Percentiles rank a stretch among this genome's conserved stretches.
These are phyloP conservation scores for Motacilla alba DNA, from an alignment of 2,113 vertebrate genomes.

Conservation along the genomic window DNA sequence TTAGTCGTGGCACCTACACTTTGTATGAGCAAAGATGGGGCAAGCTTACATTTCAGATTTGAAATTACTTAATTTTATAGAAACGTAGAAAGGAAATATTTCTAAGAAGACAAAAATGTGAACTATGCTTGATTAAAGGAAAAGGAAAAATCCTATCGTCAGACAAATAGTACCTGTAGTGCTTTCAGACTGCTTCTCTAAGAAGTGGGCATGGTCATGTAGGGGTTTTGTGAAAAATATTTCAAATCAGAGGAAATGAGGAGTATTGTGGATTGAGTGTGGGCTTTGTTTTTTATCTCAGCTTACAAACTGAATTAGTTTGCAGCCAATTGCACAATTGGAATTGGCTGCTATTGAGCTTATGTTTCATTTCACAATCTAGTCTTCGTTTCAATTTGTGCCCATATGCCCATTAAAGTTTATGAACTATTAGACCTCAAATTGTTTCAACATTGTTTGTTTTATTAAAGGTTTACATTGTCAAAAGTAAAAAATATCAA, in stretches of 20 bases:
- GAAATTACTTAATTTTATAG: conserved; percentile 44
- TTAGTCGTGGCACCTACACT: conserved; percentile 65
- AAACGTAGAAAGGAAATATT: conserved; percentile 38
- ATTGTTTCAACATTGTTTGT: conserved; percentile 68
- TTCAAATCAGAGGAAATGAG: not conserved
- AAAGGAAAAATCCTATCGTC: not conserved
- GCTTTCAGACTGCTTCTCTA: not conserved
- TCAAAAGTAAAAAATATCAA: conserved; percentile 65
- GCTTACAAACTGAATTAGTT: conserved; percentile 10
- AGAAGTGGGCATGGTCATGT: not conserved
- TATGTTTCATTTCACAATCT: conserved; percentile 45
- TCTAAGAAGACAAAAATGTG: conserved; percentile 38
- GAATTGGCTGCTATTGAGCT: conserved; percentile 21
- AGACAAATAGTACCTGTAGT: not conserved
- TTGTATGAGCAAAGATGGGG: conserved; percentile 58
- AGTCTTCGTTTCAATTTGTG: conserved; percentile 30
- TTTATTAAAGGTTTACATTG: conserved; percentile 78
- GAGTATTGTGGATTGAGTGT: conserved; percentile 12
- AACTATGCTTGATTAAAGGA: not conserved
- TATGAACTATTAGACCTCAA: conserved; percentile 66
- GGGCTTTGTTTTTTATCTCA: conserved; percentile 20
- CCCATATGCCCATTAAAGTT: conserved; percentile 31
- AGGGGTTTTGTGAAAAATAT: not conserved
- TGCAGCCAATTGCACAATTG: conserved; percentile 32
- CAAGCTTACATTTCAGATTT: conserved; percentile 43